Conservation (phyloP, 2,888 invertebrate species). For the Bibio marci region DNA sequence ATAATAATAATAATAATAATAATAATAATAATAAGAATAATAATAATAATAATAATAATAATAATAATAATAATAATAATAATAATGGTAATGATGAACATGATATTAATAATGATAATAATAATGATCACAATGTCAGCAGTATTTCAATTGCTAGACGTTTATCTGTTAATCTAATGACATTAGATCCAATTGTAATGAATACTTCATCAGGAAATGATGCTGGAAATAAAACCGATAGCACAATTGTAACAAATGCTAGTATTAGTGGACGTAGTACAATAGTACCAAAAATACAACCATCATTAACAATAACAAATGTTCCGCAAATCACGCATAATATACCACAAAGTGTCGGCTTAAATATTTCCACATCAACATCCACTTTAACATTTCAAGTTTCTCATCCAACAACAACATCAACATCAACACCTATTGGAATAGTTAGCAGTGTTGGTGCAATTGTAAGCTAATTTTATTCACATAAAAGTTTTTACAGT, state of each 20-base stretch:
- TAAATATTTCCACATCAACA: slow-evolving; percentile 6
- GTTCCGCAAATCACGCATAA: background rate
- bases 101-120: too few relatives aligned
- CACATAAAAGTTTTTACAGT: too few relatives aligned
- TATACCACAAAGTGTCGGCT: slow-evolving; percentile 3
- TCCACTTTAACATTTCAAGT: slow-evolving; percentile 8
- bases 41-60: too few relatives aligned
- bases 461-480: too few relatives aligned
- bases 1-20: too few relatives aligned
- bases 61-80: too few relatives aligned
- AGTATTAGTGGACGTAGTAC: background rate
- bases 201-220: slow-evolving; percentile 17
- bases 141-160: too few relatives aligned
- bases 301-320: slow-evolving; percentile 26
- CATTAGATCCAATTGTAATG: slow-evolving; percentile 25
- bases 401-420: slow-evolving; percentile 7
- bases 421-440: slow-evolving; percentile 9
- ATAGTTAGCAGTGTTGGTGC: slow-evolving; percentile 6
- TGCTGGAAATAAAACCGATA: background rate
- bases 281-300: slow-evolving; percentile 26
- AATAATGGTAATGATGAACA: too few relatives aligned
- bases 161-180: slow-evolving; percentile 23
- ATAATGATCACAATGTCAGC: too few relatives aligned
- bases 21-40: too few relatives aligned
- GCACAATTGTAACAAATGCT: slow-evolving; percentile 18